Conservation (phyloP, 2,113 vertebrate genomes). For the Mastomys natalensis region DNA sequence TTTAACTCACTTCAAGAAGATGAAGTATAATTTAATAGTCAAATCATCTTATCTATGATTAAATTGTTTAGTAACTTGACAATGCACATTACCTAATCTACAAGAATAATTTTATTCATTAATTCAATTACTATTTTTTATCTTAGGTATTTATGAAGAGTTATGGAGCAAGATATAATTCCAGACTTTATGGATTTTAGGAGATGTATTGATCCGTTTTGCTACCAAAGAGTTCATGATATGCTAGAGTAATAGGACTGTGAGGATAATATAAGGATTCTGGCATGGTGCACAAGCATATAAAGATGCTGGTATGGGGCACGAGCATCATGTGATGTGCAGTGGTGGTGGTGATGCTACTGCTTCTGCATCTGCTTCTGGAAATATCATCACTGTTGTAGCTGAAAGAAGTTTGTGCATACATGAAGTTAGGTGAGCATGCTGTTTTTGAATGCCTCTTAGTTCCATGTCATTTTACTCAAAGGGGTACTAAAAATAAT, state of each 20-base stretch:
- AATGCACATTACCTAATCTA: background rate
- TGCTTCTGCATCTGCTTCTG: background rate
- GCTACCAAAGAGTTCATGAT: background rate
- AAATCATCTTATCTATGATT: background rate
- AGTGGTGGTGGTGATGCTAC: background rate
- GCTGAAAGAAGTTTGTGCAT: too few relatives aligned
- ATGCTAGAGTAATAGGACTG: background rate
- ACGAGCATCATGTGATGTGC: background rate
- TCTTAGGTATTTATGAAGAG: background rate
- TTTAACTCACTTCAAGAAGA: background rate
- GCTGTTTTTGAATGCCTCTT: too few relatives aligned
- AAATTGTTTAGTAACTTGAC: slow-evolving; percentile 35
- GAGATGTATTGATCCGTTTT: background rate
- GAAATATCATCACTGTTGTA: too few relatives aligned
- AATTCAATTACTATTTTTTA: slow-evolving; percentile 16
- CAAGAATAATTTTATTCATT: slow-evolving; percentile 24
- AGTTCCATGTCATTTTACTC: too few relatives aligned
- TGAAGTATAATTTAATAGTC: background rate
- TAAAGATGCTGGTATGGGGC: background rate
- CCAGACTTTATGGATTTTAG: background rate
- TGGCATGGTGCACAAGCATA: background rate
- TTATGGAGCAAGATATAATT: background rate
- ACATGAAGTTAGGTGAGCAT: too few relatives aligned
- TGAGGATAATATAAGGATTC: background rate
- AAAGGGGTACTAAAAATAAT: too few relatives aligned